Evolutionary conservation across 64 coral and sea anemone species (phyloP).

Genomic region (Actinia tenebrosa): DNA sequence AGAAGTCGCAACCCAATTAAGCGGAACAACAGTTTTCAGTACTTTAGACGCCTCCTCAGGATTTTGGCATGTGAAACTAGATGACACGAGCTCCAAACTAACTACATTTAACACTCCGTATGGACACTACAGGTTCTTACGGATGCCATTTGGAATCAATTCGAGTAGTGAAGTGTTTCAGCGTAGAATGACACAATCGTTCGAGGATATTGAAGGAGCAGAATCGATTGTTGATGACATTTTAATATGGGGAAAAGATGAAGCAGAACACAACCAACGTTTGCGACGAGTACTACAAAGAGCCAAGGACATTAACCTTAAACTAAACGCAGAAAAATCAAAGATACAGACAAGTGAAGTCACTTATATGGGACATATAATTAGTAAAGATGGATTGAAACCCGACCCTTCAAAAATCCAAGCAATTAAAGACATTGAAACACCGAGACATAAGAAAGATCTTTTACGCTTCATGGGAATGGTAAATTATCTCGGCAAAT

Average conservation of each 20-base stretch:
- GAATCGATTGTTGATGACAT: slow-evolving; percentile 13
- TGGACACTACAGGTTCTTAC: no score
- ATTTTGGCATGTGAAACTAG: no score
- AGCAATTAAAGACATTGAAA: slow-evolving; percentile 29
- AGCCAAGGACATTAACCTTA: not conserved
- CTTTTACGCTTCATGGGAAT: slow-evolving; percentile 25
- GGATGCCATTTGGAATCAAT: no score
- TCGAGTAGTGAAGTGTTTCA: slow-evolving; percentile 4
- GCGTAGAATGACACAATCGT: slow-evolving; percentile 1
- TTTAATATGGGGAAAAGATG: slow-evolving; percentile 9
- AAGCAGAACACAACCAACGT: not conserved
- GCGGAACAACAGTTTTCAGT: slow-evolving; percentile 32
- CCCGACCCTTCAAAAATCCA: slow-evolving; percentile 33
- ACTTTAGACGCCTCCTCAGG: slow-evolving; percentile 28
- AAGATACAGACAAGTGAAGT: not conserved
- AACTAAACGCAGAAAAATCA: no score
- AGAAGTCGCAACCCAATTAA: slow-evolving; percentile 29
- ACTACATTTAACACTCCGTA: no score
- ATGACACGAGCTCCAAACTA: no score
- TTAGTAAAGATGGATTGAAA: slow-evolving; percentile 27
- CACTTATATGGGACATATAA: not conserved
- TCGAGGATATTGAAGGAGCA: not conserved
- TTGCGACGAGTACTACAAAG: slow-evolving; percentile 4
- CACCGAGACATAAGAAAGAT: slow-evolving; percentile 25
- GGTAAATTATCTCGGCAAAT: slow-evolving; percentile 37